Conservation (phyloP, 2,797 vertebrate species). For the Zenarchopterus dispar region DNA sequence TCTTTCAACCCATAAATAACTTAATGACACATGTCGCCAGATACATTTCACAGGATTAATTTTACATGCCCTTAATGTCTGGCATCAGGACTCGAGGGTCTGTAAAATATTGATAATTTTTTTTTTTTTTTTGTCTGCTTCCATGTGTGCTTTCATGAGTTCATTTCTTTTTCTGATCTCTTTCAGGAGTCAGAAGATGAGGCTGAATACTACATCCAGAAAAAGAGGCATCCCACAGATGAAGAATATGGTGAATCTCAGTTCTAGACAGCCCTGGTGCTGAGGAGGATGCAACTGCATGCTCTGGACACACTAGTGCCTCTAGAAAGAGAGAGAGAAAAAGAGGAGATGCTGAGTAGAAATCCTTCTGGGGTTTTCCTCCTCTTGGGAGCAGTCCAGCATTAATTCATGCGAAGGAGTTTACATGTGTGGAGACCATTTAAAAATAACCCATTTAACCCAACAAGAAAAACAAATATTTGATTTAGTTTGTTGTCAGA, state of each 20-base stretch:
- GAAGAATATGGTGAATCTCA: constrained; percentile 66
- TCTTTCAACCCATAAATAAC: constrained; percentile 58
- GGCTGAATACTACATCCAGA: constrained; percentile 35
- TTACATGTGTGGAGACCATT: constrained; percentile 1
- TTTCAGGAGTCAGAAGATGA: constrained; percentile 72
- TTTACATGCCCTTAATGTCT: constrained; percentile 58
- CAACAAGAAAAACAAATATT: constrained; percentile 1
- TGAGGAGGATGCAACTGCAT: constrained; percentile 20
- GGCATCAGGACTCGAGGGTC: constrained; percentile 37
- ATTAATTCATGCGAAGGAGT: constrained; percentile 3
- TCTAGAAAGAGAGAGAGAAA: background rate
- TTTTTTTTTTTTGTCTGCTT: background rate
- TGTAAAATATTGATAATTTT: constrained; percentile 56
- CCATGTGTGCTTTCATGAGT: background rate
- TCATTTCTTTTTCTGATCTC: constrained; percentile 13
- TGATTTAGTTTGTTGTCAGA: constrained; percentile 9
- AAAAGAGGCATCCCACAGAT: constrained; percentile 37
- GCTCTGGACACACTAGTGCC: background rate
- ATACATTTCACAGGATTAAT: constrained; percentile 63
- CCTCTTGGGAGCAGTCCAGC: constrained; percentile 10
- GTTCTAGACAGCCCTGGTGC: constrained; percentile 65
- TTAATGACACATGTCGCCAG: constrained; percentile 50
- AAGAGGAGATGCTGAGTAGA: constrained; percentile 2
- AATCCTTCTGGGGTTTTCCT: constrained; percentile 18
- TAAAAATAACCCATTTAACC: constrained; percentile 5